Percentiles rank a stretch among this genome's conserved stretches.
Conservation (phyloP, 2,888 invertebrate species). For the Noctua fimbriata region DNA sequence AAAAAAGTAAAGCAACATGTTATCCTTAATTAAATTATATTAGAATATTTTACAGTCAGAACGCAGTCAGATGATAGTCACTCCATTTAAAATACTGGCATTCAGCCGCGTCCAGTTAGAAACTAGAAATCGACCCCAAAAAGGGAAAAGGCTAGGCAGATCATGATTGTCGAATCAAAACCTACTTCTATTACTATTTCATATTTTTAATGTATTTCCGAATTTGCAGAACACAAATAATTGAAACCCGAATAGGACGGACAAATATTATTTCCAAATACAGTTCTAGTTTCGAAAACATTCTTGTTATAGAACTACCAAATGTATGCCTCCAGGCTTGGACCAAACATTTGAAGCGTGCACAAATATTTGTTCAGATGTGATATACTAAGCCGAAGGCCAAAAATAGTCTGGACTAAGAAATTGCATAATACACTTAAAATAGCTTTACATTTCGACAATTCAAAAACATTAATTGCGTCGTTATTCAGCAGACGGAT, state of each 20-base stretch:
- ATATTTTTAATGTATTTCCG: not conserved
- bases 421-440: not conserved
- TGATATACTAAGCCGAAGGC: not conserved
- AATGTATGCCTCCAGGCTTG: not conserved
- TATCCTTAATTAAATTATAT: too few relatives aligned
- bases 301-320: not conserved
- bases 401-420: not conserved
- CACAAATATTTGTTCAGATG: conserved; percentile 28
- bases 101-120: not conserved
- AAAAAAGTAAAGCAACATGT: not conserved
- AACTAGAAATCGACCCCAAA: not conserved
- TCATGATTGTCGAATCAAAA: not conserved
- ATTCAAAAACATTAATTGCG: not conserved
- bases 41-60: not conserved
- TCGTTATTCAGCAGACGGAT: too few relatives aligned
- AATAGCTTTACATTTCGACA: not conserved
- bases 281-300: not conserved
- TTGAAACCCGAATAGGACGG: too few relatives aligned
- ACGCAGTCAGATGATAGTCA: not conserved
- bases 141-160: not conserved
- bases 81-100: not conserved
- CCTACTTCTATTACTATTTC: not conserved
- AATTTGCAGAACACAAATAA: not conserved
- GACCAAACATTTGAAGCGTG: not conserved
- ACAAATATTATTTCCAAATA: not conserved